Percentiles rank a stretch among this genome's conserved stretches.
Evolutionary conservation across 2,797 vertebrate species (phyloP).

Genomic region (Hozukius guyotensis): DNA sequence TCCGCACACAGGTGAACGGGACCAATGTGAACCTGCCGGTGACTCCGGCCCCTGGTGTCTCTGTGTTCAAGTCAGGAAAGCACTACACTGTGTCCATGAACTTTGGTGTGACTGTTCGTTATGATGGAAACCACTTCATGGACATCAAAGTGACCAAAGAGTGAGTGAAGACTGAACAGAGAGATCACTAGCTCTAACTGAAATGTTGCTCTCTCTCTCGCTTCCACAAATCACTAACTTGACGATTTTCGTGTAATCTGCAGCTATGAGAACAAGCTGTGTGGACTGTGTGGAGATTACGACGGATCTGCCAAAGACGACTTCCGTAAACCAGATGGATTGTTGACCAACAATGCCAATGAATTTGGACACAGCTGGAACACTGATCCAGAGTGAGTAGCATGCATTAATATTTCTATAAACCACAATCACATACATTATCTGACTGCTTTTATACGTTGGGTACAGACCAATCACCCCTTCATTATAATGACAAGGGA

Average conservation of each 20-base stretch:
- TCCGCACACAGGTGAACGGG: conserved; percentile 71
- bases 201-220: background rate
- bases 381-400: conserved; percentile 66
- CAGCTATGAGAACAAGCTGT: conserved; percentile 77
- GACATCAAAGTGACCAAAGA: conserved; percentile 84
- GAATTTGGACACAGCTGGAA: conserved; percentile 86
- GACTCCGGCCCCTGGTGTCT: conserved; percentile 65
- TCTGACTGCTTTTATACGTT: too few relatives aligned
- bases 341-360: conserved; percentile 62
- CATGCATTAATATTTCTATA: background rate
- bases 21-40: conserved; percentile 80
- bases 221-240: background rate
- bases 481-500: background rate
- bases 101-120: conserved; percentile 84
- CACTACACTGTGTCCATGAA: conserved; percentile 77
- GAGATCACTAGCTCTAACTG: accelerated
- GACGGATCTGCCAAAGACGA: conserved; percentile 74
- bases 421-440: too few relatives aligned
- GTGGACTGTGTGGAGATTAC: conserved; percentile 84
- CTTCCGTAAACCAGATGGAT: conserved; percentile 79
- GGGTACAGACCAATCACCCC: background rate
- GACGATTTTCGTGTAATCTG: background rate
- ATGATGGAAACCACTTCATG: conserved; percentile 83
- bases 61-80: conserved; percentile 79
- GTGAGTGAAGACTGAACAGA: conserved; percentile 64